Evolutionary conservation across 2,888 invertebrate genomes (phyloP).

Genomic region (Caenorhabditis zanzibari): DNA sequence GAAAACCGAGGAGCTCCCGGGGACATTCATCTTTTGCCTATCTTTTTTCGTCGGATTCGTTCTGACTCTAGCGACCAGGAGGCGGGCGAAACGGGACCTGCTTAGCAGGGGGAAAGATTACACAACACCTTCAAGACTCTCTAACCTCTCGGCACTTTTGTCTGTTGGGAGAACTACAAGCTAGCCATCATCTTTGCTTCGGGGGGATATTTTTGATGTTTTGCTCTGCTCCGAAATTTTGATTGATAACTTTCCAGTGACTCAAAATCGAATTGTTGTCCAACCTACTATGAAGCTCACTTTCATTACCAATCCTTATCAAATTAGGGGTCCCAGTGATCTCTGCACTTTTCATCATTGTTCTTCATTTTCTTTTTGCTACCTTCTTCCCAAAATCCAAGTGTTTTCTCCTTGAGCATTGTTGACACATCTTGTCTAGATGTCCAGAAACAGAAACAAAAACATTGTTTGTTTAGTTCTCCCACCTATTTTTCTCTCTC

Average conservation of each 20-base stretch:
- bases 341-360: background rate
- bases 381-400: conserved; percentile 6
- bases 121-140: conserved; percentile 53
- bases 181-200: conserved; percentile 26
- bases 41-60: conserved; percentile 51
- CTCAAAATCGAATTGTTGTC: background rate
- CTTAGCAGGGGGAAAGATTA: conserved; percentile 36
- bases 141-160: conserved; percentile 60
- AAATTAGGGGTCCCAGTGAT: background rate
- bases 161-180: conserved; percentile 39
- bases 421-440: conserved; percentile 51
- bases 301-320: too few relatives aligned
- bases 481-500: conserved; percentile 16
- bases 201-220: background rate
- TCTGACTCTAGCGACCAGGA: conserved; percentile 43
- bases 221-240: background rate
- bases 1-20: conserved; percentile 1
- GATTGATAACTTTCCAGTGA: conserved; percentile 1
- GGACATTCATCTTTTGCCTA: conserved; percentile 43
- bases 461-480: conserved; percentile 44
- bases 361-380: background rate
- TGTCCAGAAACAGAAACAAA: conserved; percentile 40
- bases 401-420: conserved; percentile 31
- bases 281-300: background rate
- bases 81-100: conserved; percentile 33